A percentile compares a stretch with the other conserved stretches of the same genome.
Evolutionary conservation across 2,113 vertebrate species (phyloP).

Genomic region (Pachypanchax playfairii): DNA sequence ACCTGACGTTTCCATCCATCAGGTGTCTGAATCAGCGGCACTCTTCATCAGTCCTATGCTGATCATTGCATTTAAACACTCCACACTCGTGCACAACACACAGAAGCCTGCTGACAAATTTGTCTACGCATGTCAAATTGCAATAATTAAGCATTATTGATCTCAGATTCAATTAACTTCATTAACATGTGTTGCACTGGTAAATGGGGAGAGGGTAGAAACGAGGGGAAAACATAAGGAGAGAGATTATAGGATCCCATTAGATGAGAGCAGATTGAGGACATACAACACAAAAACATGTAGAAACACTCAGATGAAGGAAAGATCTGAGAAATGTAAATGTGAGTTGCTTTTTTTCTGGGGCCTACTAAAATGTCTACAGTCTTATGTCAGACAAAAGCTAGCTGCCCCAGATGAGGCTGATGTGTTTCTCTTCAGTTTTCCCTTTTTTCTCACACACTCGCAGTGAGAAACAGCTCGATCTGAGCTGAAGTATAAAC

Average conservation of each 20-base stretch:
- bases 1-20: constrained; percentile 82
- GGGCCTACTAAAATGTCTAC: background rate
- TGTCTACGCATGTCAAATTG: constrained; percentile 97
- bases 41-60: constrained; percentile 70
- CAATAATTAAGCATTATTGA: constrained; percentile 99
- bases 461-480: constrained; percentile 5
- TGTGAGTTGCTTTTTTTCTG: background rate
- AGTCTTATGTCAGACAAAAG: background rate
- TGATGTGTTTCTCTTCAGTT: constrained; percentile 3
- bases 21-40: constrained; percentile 89
- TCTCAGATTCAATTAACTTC: constrained; percentile 99
- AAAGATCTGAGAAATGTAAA: background rate
- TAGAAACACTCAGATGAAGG: background rate
- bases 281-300: constrained; percentile 5
- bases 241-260: constrained; percentile 58
- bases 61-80: constrained; percentile 35
- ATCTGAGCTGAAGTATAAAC: constrained; percentile 59
- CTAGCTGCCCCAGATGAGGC: background rate
- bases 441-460: background rate
- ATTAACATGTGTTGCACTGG: constrained; percentile 91
- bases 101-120: constrained; percentile 85
- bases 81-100: constrained; percentile 74
- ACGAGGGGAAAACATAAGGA: constrained; percentile 32
- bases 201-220: constrained; percentile 54
- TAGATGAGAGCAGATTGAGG: constrained; percentile 38